Evolutionary conservation across 2,888 invertebrate genomes (phyloP).

Genomic region (Torymus auratus): DNA sequence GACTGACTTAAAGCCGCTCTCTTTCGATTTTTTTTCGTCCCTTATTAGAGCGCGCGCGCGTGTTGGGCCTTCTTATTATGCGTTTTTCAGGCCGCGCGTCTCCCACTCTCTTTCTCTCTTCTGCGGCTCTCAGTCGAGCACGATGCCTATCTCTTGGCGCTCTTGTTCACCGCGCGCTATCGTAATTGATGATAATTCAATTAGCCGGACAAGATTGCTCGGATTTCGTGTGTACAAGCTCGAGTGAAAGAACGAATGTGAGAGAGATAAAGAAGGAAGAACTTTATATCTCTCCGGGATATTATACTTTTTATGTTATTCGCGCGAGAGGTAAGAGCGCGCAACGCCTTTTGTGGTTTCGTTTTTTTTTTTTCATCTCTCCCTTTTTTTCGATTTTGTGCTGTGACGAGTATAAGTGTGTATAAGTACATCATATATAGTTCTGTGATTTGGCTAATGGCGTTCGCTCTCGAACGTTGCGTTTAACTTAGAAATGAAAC

Average conservation of each 20-base stretch:
- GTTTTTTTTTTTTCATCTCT: constrained; percentile 9
- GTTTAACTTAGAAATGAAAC: too few relatives aligned
- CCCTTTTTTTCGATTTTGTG: too few relatives aligned
- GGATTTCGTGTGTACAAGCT: constrained; percentile 62
- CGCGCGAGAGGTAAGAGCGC: constrained; percentile 20
- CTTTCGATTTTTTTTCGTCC: constrained; percentile 50
- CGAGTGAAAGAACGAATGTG: neutral
- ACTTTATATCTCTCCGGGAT: constrained; percentile 21
- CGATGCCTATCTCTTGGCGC: constrained; percentile 35
- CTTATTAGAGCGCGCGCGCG: too few relatives aligned
- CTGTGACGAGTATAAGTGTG: too few relatives aligned
- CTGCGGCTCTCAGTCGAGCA: neutral
- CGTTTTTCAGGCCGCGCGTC: too few relatives aligned
- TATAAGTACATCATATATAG: too few relatives aligned
- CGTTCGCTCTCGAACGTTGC: too few relatives aligned
- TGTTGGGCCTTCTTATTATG: too few relatives aligned
- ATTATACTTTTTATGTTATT: constrained; percentile 30
- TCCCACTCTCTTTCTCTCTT: neutral
- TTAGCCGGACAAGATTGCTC: constrained; percentile 71
- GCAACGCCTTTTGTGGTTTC: constrained; percentile 13
- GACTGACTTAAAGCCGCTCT: constrained; percentile 71
- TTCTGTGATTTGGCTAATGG: neutral
- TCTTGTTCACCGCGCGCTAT: constrained; percentile 62
- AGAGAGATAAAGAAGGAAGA: neutral
- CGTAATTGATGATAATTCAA: constrained; percentile 75